phyloP scores from a whole-genome alignment of 2,888 invertebrate species.

The Myopa tessellatipennis region DNA sequence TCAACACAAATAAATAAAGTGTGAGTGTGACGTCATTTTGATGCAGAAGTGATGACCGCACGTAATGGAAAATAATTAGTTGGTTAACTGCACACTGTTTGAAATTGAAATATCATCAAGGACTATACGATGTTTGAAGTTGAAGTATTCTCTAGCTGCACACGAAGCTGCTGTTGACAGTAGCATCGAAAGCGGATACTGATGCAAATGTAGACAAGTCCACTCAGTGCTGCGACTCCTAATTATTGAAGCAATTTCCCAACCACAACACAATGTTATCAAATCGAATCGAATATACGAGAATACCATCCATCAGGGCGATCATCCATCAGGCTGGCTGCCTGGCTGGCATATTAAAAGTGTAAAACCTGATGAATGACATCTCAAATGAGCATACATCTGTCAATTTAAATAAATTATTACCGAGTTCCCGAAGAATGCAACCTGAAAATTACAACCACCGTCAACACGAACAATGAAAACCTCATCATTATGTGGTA shows the following conservation, averaged over 20 bases:
- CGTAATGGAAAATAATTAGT: no score
- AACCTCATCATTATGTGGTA: slow-evolving; percentile 4
- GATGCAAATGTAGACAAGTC: no score
- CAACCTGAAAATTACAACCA: slow-evolving; percentile 22
- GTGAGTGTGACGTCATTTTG: no score
- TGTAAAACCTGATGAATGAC: slow-evolving; percentile 64
- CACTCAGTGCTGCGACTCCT: no score
- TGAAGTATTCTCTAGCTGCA: neutral
- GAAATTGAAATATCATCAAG: no score
- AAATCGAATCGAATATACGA: neutral
- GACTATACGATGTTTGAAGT: no score
- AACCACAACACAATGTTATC: neutral
- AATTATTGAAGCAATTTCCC: neutral
- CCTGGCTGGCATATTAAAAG: slow-evolving; percentile 62
- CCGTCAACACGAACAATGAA: neutral
- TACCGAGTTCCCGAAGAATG: slow-evolving; percentile 46
- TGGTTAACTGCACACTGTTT: no score
- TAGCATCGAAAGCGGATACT: no score
- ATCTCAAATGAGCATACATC: slow-evolving; percentile 65
- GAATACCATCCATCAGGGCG: slow-evolving; percentile 55
- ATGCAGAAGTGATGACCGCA: no score
- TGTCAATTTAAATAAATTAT: slow-evolving; percentile 67
- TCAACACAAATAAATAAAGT: no score
- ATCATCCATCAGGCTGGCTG: slow-evolving; percentile 61
- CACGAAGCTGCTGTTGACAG: no score